phyloP scores from a whole-genome alignment of 2,888 invertebrate genomes.

The Prenolepis imparis region DNA sequence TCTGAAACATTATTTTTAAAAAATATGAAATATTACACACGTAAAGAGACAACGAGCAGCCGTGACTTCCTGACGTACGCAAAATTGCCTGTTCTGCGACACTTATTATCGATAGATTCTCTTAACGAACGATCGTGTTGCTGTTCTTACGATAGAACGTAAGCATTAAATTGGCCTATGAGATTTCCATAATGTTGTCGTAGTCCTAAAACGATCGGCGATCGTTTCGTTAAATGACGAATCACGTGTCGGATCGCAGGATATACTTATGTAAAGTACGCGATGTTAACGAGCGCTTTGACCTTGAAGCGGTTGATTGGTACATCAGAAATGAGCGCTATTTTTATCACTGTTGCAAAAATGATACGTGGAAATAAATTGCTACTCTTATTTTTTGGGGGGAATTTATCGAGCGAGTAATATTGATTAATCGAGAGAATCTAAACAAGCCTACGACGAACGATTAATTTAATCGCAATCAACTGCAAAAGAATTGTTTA shows the following conservation, averaged over 20 bases:
- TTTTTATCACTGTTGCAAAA: slow-evolving; percentile 1
- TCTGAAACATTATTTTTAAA: not conserved
- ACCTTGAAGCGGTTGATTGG: not conserved
- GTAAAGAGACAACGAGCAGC: not conserved
- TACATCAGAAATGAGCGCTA: not conserved
- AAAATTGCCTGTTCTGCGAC: slow-evolving; percentile 23
- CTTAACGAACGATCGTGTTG: not conserved
- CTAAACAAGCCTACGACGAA: not conserved
- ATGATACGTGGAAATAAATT: not conserved
- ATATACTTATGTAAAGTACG: not conserved
- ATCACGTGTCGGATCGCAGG: not conserved
- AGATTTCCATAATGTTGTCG: not conserved
- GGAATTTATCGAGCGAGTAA: not conserved
- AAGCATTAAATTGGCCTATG: not conserved
- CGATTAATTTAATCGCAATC: not conserved
- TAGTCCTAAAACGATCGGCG: not conserved
- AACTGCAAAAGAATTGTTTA: not conserved
- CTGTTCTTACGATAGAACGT: not conserved
- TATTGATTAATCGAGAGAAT: not conserved
- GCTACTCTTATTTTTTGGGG: not conserved
- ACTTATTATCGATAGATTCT: not conserved
- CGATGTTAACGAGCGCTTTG: not conserved
- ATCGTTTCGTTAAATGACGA: not conserved
- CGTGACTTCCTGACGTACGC: not conserved
- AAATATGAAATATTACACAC: not conserved